Conservation (phyloP, 2,888 invertebrate species). For the Campaea margaritaria region DNA sequence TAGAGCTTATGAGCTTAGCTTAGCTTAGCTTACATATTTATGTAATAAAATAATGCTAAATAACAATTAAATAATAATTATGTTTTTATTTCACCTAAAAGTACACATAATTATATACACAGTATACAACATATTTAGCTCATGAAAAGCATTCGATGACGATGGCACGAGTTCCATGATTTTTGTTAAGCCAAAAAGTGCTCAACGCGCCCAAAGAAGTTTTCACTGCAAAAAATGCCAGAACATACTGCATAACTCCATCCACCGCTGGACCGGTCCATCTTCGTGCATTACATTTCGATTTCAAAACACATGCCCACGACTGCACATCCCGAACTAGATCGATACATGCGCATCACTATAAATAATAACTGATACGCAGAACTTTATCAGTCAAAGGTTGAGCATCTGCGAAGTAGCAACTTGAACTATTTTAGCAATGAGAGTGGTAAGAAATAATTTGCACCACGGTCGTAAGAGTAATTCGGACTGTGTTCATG, state of each 20-base stretch:
- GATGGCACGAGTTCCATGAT: too few relatives aligned
- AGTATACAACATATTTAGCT: too few relatives aligned
- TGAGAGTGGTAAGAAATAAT: slow-evolving; percentile 29
- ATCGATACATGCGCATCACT: slow-evolving; percentile 67
- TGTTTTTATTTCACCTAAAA: too few relatives aligned
- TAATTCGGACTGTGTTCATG: slow-evolving; percentile 12
- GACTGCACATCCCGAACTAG: slow-evolving; percentile 66
- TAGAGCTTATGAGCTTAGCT: too few relatives aligned
- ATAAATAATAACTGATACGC: slow-evolving; percentile 72
- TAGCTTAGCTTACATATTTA: too few relatives aligned
- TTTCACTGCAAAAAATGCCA: too few relatives aligned
- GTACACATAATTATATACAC: too few relatives aligned
- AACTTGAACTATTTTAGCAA: slow-evolving; percentile 19
- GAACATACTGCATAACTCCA: slow-evolving; percentile 53
- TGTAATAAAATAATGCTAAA: too few relatives aligned
- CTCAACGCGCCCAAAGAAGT: too few relatives aligned
- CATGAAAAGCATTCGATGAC: too few relatives aligned
- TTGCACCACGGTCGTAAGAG: slow-evolving; percentile 7
- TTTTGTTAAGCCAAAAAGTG: too few relatives aligned
- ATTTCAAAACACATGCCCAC: slow-evolving; percentile 72
- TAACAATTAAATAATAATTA: too few relatives aligned
- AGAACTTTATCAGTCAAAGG: slow-evolving; percentile 68
- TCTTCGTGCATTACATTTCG: slow-evolving; percentile 66
- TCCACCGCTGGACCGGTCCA: slow-evolving; percentile 68
- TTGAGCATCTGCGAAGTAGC: slow-evolving; percentile 54